phyloP scores from a whole-genome alignment of 2,797 vertebrate species.

The Channallabes apus region DNA sequence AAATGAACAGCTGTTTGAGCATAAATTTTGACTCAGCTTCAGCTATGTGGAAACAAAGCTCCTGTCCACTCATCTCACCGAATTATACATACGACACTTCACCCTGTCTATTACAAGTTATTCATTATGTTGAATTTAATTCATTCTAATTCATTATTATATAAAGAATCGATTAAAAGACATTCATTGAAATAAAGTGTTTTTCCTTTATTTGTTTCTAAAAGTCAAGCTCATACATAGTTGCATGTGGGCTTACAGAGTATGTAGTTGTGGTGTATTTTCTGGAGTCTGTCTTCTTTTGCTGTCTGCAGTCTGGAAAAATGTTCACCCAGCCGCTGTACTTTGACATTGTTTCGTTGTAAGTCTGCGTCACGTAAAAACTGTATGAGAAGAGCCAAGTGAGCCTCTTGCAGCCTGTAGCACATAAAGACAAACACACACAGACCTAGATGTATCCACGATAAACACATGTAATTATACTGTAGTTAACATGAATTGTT shows the following conservation, averaged over 20 bases:
- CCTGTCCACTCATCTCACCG: too few relatives aligned
- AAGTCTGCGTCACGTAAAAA: conserved; percentile 73
- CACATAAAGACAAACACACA: conserved; percentile 45
- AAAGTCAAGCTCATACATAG: background rate
- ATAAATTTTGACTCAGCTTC: background rate
- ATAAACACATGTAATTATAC: too few relatives aligned
- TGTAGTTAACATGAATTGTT: background rate
- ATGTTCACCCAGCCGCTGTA: conserved; percentile 67
- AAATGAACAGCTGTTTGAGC: background rate
- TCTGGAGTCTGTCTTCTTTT: conserved; percentile 73
- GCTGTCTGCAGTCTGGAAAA: conserved; percentile 72
- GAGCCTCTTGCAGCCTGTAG: conserved; percentile 82
- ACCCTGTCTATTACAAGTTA: too few relatives aligned
- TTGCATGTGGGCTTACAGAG: conserved; percentile 69
- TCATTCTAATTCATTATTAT: too few relatives aligned
- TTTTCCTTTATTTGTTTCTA: background rate
- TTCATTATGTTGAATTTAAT: too few relatives aligned
- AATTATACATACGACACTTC: background rate
- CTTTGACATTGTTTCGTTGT: conserved; percentile 67
- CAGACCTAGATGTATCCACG: background rate
- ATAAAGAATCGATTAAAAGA: background rate
- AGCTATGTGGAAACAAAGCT: background rate
- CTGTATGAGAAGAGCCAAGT: conserved; percentile 76
- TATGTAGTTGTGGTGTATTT: conserved; percentile 72
- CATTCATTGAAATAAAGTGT: background rate